Percentiles rank a stretch among this genome's conserved stretches.
These are phyloP conservation scores for Parus major DNA, from an alignment of 2,113 vertebrate species.

Conservation along the genomic window DNA sequence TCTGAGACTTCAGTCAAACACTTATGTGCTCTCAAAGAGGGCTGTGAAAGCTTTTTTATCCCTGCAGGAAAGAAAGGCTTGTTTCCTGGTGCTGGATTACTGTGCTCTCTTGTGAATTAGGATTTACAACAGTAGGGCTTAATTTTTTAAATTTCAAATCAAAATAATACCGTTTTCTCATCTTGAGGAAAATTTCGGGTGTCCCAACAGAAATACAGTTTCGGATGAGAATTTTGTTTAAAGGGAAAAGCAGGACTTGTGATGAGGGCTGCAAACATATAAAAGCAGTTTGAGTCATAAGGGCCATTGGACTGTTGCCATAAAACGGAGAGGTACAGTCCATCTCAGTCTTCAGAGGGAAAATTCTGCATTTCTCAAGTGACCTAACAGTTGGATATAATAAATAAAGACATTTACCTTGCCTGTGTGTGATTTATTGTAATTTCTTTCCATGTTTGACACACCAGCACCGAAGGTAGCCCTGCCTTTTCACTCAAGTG, in stretches of 20 bases:
- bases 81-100: neutral
- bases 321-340: neutral
- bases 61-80: neutral
- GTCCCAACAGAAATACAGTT: neutral
- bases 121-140: neutral
- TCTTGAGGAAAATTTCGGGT: neutral
- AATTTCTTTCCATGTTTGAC: neutral
- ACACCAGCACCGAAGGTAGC: neutral
- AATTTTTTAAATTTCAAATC: neutral
- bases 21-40: neutral
- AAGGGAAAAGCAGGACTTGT: neutral
- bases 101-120: neutral
- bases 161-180: neutral
- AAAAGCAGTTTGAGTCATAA: neutral
- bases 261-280: neutral
- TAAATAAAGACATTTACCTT: neutral
- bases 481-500: neutral
- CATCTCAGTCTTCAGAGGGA: neutral
- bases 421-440: neutral
- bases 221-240: neutral
- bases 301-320: neutral
- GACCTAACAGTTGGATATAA: neutral
- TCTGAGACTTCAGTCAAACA: neutral
- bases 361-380: neutral
- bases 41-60: neutral